A percentile compares a stretch with the other conserved stretches of the same genome.
These are phyloP conservation scores for Drosophila parvula DNA, from an alignment of 1,140 invertebrate species.

Conservation along the genomic window DNA sequence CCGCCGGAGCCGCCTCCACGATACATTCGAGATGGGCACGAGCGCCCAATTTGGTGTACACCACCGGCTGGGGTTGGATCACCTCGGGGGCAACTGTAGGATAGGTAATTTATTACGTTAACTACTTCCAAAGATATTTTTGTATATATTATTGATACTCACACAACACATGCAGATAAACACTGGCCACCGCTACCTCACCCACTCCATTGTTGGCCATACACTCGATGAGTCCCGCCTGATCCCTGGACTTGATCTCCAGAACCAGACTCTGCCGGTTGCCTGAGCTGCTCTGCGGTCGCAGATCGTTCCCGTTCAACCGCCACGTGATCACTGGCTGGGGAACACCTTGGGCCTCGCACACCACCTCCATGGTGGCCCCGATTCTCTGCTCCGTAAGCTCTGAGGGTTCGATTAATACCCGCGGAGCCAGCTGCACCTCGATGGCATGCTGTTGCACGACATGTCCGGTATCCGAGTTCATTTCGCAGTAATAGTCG, in stretches of 20 bases:
- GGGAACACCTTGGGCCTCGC: conserved; percentile 88
- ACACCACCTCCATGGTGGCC: conserved; percentile 89
- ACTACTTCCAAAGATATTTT: neutral
- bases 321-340: conserved; percentile 89
- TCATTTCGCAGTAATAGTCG: conserved; percentile 89
- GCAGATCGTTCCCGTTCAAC: conserved; percentile 85
- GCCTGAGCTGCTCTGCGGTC: conserved; percentile 86
- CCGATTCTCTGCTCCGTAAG: conserved; percentile 89
- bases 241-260: conserved; percentile 87
- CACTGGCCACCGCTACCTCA: conserved; percentile 87
- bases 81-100: conserved; percentile 89
- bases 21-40: conserved; percentile 88
- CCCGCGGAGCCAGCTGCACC: conserved; percentile 89
- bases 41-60: conserved; percentile 89
- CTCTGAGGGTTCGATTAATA: conserved; percentile 88
- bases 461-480: conserved; percentile 85
- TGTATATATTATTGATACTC: conserved; percentile 82
- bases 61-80: conserved; percentile 86
- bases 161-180: conserved; percentile 87
- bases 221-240: conserved; percentile 90
- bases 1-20: conserved; percentile 88
- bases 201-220: conserved; percentile 90
- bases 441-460: conserved; percentile 89
- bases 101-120: neutral
- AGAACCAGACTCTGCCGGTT: conserved; percentile 88